A percentile compares a stretch with the other conserved stretches of the same genome.
phyloP scores from a whole-genome alignment of 2,888 invertebrate genomes.

The Furcula furcula region DNA sequence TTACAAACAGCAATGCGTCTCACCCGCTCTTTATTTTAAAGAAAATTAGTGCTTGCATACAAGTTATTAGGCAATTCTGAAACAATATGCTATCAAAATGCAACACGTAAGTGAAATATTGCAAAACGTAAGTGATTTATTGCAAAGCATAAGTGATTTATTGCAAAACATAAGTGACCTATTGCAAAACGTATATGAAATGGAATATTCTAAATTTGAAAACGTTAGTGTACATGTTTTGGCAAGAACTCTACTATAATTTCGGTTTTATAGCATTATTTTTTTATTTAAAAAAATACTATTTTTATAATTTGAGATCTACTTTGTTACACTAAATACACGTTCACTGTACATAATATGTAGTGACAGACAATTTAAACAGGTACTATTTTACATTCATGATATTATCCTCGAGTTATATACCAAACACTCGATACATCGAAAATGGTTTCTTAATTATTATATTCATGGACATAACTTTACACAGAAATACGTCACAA shows the following conservation, averaged over 20 bases:
- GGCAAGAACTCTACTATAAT: conserved; percentile 28
- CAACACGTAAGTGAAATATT: no score
- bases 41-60: not conserved
- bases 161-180: not conserved
- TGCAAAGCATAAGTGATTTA: no score
- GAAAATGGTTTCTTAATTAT: conserved; percentile 1
- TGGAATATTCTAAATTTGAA: not conserved
- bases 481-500: conserved; percentile 17
- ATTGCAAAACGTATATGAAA: not conserved
- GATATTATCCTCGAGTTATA: conserved; percentile 24
- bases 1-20: conserved; percentile 10
- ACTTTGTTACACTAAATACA: conserved; percentile 32
- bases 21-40: conserved; percentile 1
- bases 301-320: conserved; percentile 39
- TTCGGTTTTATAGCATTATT: conserved; percentile 18
- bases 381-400: conserved; percentile 34
- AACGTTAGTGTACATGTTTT: conserved; percentile 12
- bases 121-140: no score
- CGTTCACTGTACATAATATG: conserved; percentile 22
- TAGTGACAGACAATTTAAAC: conserved; percentile 22
- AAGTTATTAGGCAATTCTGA: not conserved
- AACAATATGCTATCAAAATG: no score
- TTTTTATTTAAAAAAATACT: conserved; percentile 30
- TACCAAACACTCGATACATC: conserved; percentile 14
- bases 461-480: conserved; percentile 10